A percentile compares a stretch with the other conserved stretches of the same genome.
Evolutionary conservation across 2,888 invertebrate genomes (phyloP).

Genomic region (Drosophila picticornis): DNA sequence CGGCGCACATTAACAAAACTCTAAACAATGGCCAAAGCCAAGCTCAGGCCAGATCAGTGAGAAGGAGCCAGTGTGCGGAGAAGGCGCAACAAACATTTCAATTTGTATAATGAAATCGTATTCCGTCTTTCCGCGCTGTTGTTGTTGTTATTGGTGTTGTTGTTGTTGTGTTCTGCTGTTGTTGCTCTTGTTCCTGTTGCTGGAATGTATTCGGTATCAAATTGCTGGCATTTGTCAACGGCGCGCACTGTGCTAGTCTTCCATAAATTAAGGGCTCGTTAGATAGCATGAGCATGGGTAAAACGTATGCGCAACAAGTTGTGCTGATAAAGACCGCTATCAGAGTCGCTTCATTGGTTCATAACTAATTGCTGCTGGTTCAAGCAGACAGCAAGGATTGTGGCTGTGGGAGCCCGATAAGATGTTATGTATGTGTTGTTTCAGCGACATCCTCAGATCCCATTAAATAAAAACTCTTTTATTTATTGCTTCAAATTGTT

Average conservation of each 20-base stretch:
- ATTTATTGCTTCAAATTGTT: constrained; percentile 42
- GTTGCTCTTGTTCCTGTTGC: constrained; percentile 25
- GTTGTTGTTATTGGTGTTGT: constrained; percentile 5
- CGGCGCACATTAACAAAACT: constrained; percentile 74
- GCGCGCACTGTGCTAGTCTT: constrained; percentile 37
- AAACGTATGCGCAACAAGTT: constrained; percentile 37
- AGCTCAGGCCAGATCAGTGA: constrained; percentile 19
- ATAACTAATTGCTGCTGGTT: constrained; percentile 73
- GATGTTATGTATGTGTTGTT: background rate
- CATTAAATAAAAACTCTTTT: constrained; percentile 12
- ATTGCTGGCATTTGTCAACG: constrained; percentile 79
- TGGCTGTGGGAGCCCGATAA: constrained; percentile 38
- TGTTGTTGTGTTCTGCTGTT: constrained; percentile 30
- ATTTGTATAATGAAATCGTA: constrained; percentile 63
- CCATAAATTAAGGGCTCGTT: constrained; percentile 81
- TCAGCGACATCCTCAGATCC: background rate
- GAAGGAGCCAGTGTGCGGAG: constrained; percentile 22
- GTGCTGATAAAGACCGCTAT: constrained; percentile 57
- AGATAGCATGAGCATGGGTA: constrained; percentile 39
- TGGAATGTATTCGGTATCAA: constrained; percentile 63
- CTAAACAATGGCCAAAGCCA: constrained; percentile 60
- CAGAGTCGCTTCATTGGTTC: constrained; percentile 54
- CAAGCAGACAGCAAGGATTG: constrained; percentile 30
- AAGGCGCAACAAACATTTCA: constrained; percentile 67
- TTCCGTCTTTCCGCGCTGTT: constrained; percentile 29